These are phyloP conservation scores for Hoplostethus mediterraneus DNA, from an alignment of 2,797 vertebrate genomes.

Conservation along the genomic window DNA sequence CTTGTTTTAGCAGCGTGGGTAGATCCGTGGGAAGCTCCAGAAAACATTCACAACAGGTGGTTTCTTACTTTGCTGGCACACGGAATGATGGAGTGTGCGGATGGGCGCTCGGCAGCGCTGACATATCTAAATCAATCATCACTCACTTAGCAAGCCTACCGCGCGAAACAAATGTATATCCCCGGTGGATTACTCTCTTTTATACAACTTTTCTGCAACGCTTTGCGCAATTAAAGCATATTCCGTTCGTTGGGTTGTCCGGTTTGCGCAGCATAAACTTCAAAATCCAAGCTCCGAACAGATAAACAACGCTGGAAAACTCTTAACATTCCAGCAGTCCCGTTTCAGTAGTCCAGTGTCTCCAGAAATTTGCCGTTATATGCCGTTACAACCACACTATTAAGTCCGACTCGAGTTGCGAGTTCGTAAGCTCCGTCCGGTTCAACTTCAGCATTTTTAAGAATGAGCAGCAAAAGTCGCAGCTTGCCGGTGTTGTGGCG, in stretches of 20 bases:
- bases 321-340: background rate
- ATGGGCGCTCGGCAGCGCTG: slow-evolving; percentile 42
- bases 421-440: slow-evolving; percentile 21
- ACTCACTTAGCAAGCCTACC: slow-evolving; percentile 26
- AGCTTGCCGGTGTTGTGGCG: slow-evolving; percentile 5
- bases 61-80: slow-evolving; percentile 53
- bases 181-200: background rate
- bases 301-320: no score
- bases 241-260: no score
- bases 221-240: background rate
- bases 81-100: slow-evolving; percentile 37
- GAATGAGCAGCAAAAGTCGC: slow-evolving; percentile 16
- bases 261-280: no score
- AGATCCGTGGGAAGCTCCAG: slow-evolving; percentile 55
- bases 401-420: no score
- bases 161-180: background rate
- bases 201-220: background rate
- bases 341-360: background rate
- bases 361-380: background rate
- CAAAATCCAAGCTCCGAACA: no score
- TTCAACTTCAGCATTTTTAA: slow-evolving; percentile 46
- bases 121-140: slow-evolving; percentile 63
- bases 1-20: slow-evolving; percentile 36
- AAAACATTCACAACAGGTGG: slow-evolving; percentile 73
- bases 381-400: no score